A percentile compares a stretch with the other conserved stretches of the same genome.
Conservation (phyloP, 1,140 invertebrate species). For the Drosophila erecta region DNA sequence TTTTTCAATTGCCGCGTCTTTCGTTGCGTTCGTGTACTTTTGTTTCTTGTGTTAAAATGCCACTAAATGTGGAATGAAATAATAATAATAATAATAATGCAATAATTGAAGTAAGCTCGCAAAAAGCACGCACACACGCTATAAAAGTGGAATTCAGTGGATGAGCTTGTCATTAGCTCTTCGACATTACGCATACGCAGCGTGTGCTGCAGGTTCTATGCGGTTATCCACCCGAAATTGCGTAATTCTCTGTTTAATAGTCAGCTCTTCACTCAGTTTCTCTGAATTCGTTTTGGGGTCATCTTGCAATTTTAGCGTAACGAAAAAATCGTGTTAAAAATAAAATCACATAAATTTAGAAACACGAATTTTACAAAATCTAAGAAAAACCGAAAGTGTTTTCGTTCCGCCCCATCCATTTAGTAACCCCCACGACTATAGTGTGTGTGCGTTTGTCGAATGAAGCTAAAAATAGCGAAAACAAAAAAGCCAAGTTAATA, state of each 20-base stretch:
- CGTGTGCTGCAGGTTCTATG: slow-evolving; percentile 23
- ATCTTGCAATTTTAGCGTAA: slow-evolving; percentile 74
- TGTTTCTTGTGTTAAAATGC: slow-evolving; percentile 6
- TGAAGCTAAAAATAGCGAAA: slow-evolving; percentile 66
- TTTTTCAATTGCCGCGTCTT: slow-evolving; percentile 28
- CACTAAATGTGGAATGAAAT: slow-evolving; percentile 34
- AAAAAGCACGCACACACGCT: slow-evolving; percentile 19
- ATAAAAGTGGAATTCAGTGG: slow-evolving; percentile 4
- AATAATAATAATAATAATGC: slow-evolving; percentile 15
- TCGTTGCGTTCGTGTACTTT: slow-evolving; percentile 22
- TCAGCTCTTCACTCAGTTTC: slow-evolving; percentile 30
- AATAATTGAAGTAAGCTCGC: slow-evolving; percentile 4
- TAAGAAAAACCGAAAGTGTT: slow-evolving; percentile 42
- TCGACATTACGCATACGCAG: slow-evolving; percentile 66
- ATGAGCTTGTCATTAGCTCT: slow-evolving; percentile 19
- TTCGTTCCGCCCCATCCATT: slow-evolving; percentile 21
- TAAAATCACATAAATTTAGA: slow-evolving; percentile 79
- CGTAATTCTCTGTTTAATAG: slow-evolving; percentile 56
- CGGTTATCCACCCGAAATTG: slow-evolving; percentile 41
- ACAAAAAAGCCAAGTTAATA: slow-evolving; percentile 31
- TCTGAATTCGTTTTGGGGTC: slow-evolving; percentile 67
- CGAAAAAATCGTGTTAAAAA: slow-evolving; percentile 59
- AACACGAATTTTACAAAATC: slow-evolving; percentile 59
- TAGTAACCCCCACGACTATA: slow-evolving; percentile 15
- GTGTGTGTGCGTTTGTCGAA: slow-evolving; percentile 54